phyloP scores from a whole-genome alignment of 2,113 vertebrate species.

The Callipepla californica region DNA sequence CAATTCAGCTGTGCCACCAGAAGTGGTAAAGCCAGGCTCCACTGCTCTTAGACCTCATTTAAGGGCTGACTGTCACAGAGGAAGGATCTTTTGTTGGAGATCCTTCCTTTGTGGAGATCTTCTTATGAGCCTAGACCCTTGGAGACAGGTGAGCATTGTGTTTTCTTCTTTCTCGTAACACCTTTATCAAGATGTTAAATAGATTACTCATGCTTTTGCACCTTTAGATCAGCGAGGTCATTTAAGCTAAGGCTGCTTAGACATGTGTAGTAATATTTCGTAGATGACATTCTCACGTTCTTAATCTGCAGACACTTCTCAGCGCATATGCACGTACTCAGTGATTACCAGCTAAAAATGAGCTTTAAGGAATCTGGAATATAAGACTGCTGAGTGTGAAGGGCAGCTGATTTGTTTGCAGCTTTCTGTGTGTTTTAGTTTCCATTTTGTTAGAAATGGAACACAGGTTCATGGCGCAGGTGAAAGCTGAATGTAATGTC shows the following conservation, averaged over 20 bases:
- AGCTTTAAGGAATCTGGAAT: background rate
- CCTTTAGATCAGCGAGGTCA: background rate
- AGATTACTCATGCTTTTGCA: background rate
- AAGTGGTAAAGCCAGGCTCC: too few relatives aligned
- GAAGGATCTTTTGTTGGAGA: too few relatives aligned
- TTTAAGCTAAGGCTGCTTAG: background rate
- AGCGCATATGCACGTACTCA: background rate
- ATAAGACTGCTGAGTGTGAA: background rate
- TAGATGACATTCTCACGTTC: background rate
- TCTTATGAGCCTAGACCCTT: too few relatives aligned
- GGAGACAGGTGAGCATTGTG: too few relatives aligned
- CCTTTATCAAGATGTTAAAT: background rate
- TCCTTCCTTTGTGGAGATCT: too few relatives aligned
- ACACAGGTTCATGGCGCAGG: background rate
- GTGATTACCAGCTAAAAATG: background rate
- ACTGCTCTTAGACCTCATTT: too few relatives aligned
- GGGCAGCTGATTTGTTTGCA: background rate
- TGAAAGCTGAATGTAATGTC: background rate
- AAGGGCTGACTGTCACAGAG: too few relatives aligned
- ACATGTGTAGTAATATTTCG: background rate
- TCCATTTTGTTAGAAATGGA: background rate
- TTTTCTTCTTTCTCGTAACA: too few relatives aligned
- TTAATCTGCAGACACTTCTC: background rate
- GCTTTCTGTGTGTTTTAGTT: background rate
- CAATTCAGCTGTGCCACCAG: too few relatives aligned